Evolutionary conservation across 2,113 vertebrate genomes (phyloP), one percentile per base, ranked within the genome.

Genomic region (Pedionomus torquatus): DNA sequence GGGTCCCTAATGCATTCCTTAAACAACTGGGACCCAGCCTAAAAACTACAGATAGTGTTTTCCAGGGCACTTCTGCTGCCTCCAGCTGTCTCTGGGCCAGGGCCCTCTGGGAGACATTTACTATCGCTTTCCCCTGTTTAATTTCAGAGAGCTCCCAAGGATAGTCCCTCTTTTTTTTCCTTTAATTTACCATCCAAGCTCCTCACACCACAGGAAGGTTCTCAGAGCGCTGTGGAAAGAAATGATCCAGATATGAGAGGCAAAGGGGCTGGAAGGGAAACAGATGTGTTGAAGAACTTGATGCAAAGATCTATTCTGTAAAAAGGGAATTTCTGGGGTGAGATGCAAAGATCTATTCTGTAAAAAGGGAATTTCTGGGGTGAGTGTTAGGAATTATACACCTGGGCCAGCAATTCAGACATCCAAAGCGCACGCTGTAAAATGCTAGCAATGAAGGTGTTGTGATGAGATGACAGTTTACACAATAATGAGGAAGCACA

Each of bases 21-120:
- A 14, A 44, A 33, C 81, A 81, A 5, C 7, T 24, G 46, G 60
- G 41, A 82, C 30, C 54, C 55, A 78, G 2, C 4, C 15, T 92
- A 37, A 51, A 60, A 83, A n/a, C 13, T 31, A 9, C 9, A 64
- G 7, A 26, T 4, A 7, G 15, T 5, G 9, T 76, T 87, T 89
- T 92, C 52, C 39, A 21, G 60, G 55, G 55, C 26, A 60, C 4
- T 68, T 65, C 13, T 81, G 24, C 43, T 65, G 60, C 61, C 33
- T 68, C 61, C 13, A 25, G 49, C 4, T 4, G 17, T 18, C 13
- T 76, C n/a, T 63, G 26, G 43, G 44, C 71, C 48, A 91, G 60
- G 61, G 7, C 13, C 35, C 0, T 0, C 25, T 37, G 66, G 7
- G 28, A 90, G 26, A 49, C 11, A 0, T 33, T 68, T 3, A 2